Evolutionary conservation across 2,113 vertebrate species (phyloP).

Genomic region (Cricetomys ansorgei): DNA sequence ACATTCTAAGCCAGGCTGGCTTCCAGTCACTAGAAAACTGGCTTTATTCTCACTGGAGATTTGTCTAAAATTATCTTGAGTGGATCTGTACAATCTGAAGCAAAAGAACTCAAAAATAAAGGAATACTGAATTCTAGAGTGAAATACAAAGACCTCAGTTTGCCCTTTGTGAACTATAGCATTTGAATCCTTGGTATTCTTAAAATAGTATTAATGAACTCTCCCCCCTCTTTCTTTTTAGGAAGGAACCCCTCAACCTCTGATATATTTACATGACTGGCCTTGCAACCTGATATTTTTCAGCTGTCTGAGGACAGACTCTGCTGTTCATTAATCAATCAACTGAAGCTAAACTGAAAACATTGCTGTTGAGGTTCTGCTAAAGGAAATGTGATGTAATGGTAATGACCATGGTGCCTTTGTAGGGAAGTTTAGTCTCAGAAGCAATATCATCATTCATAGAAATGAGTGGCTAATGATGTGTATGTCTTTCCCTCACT

Average conservation of each 20-base stretch:
- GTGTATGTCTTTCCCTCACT: neutral
- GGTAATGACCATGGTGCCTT: neutral
- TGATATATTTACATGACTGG: constrained; percentile 76
- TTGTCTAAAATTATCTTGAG: constrained; percentile 55
- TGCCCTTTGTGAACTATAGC: constrained; percentile 62
- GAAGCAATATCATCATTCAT: constrained; percentile 8
- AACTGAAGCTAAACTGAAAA: constrained; percentile 47
- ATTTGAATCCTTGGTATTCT: constrained; percentile 59
- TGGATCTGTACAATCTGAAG: constrained; percentile 45
- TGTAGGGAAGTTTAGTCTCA: neutral
- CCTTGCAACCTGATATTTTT: constrained; percentile 81
- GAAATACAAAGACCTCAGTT: constrained; percentile 59
- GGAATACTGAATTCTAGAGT: constrained; percentile 35
- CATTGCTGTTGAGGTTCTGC: constrained; percentile 45
- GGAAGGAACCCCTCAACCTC: neutral
- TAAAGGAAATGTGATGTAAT: neutral
- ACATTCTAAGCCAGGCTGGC: neutral
- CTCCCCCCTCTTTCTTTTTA: neutral
- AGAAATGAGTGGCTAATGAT: neutral
- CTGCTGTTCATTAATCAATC: constrained; percentile 73
- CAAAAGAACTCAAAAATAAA: constrained; percentile 36
- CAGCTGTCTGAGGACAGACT: constrained; percentile 77
- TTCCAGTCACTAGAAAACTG: neutral
- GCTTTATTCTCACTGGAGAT: constrained; percentile 39
- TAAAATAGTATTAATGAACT: constrained; percentile 74